Evolutionary conservation across 2,113 vertebrate genomes (phyloP), one percentile per base, ranked within the genome.

Genomic region (Ameiurus melas): DNA sequence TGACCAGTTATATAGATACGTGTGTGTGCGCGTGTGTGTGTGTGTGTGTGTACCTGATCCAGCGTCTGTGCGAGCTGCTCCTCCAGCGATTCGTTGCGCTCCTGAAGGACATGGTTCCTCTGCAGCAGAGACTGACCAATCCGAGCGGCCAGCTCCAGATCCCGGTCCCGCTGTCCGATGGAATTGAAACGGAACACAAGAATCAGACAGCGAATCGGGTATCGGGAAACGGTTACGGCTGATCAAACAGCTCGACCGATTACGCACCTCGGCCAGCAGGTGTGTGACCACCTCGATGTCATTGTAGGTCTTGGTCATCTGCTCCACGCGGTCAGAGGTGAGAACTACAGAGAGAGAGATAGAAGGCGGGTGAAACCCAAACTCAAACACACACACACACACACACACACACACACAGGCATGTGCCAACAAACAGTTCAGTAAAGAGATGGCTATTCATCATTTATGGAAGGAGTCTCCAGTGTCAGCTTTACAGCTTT

Each of bases 41-140:
- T 57, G 64, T 27, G 80, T 79, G 81, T 84, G n/a, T 75, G 58
- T 84, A 99, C 98, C 95, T 97, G 97, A 94, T 99, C 98, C 85
- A 97, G 92, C 68, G 97, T 95, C 91, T 99, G 97, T 13, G 96
- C 94, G 43, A 99, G 51, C 88, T 99, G 98, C 86, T 99, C 98
- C 91, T 99, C 98, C 85, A 99, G 85, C 3, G 97, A 93, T 85
- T 99, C 98, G 75, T 98, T 99, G 89, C 98, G 97, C 89, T 99
- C 97, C 7, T 96, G 96, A 86, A 99, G 93, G 64, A 97, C 94
- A 85, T 97, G 97, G 91, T 99, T 99, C 84, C 97, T 95, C 91
- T 98, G 98, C 73, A 99, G 94, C 30, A 99, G 97, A 1, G 98
- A 99, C 93, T 99, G 98, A 62, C 98, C 98, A 90, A 99, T 99